Percentiles rank a stretch among this genome's conserved stretches.
Evolutionary conservation across 2,888 invertebrate genomes (phyloP).

Genomic region (Eupeodes luniger): DNA sequence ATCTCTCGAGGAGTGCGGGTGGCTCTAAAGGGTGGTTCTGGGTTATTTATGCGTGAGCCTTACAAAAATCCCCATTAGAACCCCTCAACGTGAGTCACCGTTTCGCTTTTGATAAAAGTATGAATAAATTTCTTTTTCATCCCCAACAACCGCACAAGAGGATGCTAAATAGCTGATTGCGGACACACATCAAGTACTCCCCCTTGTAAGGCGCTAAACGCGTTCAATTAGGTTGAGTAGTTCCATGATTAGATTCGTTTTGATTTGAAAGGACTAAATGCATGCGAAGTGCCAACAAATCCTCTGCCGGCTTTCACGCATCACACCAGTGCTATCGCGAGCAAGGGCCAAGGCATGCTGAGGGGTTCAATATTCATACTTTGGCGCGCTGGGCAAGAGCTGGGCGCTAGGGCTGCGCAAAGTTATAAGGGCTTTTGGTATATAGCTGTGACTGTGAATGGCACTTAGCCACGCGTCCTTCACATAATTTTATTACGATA

Average conservation of each 20-base stretch:
- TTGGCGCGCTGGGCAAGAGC: slow-evolving; percentile 43
- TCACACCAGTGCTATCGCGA: neutral
- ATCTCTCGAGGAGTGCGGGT: slow-evolving; percentile 35
- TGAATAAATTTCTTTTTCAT: slow-evolving; percentile 71
- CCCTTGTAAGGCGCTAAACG: slow-evolving; percentile 66
- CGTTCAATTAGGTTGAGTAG: slow-evolving; percentile 75
- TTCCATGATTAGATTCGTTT: slow-evolving; percentile 72
- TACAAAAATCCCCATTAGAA: slow-evolving; percentile 24
- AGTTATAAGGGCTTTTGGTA: slow-evolving; percentile 43
- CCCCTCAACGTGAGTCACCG: neutral
- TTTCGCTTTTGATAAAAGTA: slow-evolving; percentile 46
- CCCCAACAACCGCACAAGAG: slow-evolving; percentile 46
- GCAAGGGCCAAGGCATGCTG: neutral
- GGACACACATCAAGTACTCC: slow-evolving; percentile 42
- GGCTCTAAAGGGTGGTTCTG: slow-evolving; percentile 25
- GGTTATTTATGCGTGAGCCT: slow-evolving; percentile 54
- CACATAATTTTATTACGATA: slow-evolving; percentile 74
- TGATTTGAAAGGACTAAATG: slow-evolving; percentile 64
- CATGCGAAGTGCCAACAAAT: slow-evolving; percentile 42
- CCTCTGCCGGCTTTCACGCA: slow-evolving; percentile 24
- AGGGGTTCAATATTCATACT: slow-evolving; percentile 40
- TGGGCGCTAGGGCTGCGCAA: neutral
- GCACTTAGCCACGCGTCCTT: slow-evolving; percentile 75
- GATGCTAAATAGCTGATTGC: slow-evolving; percentile 50
- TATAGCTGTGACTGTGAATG: slow-evolving; percentile 48